Conservation (phyloP, 1,140 invertebrate species). For the Eubasilissa regina region DNA sequence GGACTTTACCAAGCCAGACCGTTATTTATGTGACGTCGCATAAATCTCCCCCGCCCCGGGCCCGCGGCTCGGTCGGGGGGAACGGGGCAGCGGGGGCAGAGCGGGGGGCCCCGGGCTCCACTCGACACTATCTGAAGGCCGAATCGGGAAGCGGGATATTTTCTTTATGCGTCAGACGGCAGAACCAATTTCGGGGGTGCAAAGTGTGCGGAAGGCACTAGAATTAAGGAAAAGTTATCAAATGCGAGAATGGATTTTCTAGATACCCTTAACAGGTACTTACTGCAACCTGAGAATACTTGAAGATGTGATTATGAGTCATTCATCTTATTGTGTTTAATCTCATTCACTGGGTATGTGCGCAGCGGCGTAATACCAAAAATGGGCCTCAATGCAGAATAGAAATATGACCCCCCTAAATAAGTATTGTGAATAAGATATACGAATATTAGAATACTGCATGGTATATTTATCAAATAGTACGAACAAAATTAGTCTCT, state of each 20-base stretch:
- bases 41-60: conserved; percentile 53
- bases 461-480: too few relatives aligned
- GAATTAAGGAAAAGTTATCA: conserved; percentile 31
- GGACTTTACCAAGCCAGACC: conserved; percentile 55
- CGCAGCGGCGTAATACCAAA: too few relatives aligned
- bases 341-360: too few relatives aligned
- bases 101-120: neutral
- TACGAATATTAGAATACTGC: too few relatives aligned
- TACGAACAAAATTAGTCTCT: too few relatives aligned
- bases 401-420: too few relatives aligned
- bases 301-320: too few relatives aligned
- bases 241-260: neutral
- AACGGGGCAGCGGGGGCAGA: neutral
- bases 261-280: neutral
- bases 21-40: conserved; percentile 61
- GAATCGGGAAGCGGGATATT: conserved; percentile 60
- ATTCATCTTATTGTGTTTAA: too few relatives aligned
- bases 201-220: neutral
- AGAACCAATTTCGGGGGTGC: conserved; percentile 41
- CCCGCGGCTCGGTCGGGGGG: neutral
- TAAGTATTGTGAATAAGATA: too few relatives aligned
- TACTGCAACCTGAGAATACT: too few relatives aligned
- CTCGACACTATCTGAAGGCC: conserved; percentile 60
- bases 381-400: too few relatives aligned
- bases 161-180: conserved; percentile 60